A percentile compares a stretch with the other conserved stretches of the same genome.
These are phyloP conservation scores for Lucinisca nassula DNA, from an alignment of 2,888 invertebrate genomes.

Conservation along the genomic window DNA sequence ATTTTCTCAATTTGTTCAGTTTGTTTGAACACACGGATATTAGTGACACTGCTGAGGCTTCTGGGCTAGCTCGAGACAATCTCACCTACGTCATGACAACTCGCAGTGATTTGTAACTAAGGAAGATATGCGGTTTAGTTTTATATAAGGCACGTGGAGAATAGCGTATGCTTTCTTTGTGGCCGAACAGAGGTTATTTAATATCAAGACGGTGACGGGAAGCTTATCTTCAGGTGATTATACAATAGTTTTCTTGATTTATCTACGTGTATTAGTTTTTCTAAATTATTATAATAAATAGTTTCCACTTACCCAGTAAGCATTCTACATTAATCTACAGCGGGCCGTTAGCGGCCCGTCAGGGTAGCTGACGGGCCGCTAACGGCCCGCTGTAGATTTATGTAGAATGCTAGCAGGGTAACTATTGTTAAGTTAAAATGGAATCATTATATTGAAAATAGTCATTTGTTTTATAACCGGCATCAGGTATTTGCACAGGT, in stretches of 20 bases:
- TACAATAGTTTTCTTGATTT: not conserved
- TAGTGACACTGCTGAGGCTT: conserved; percentile 1
- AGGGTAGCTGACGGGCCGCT: no score
- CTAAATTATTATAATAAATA: no score
- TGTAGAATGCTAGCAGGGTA: no score
- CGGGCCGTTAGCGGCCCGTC: no score
- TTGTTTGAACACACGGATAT: conserved; percentile 13
- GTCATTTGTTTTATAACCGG: no score
- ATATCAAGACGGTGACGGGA: not conserved
- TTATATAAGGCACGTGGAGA: not conserved
- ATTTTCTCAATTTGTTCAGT: conserved; percentile 1
- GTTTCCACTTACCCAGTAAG: no score
- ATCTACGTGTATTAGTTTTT: no score
- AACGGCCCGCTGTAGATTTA: no score
- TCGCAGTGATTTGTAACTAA: not conserved
- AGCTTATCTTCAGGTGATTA: not conserved
- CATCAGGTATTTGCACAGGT: no score
- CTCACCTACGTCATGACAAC: not conserved
- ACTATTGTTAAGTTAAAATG: no score
- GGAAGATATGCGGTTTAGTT: not conserved
- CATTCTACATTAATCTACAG: no score
- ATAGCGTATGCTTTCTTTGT: not conserved
- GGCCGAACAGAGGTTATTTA: not conserved
- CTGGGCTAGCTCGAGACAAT: not conserved
- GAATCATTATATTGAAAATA: no score